Conservation (phyloP, 2,797 vertebrate genomes). For the Cheirogaleus major region DNA sequence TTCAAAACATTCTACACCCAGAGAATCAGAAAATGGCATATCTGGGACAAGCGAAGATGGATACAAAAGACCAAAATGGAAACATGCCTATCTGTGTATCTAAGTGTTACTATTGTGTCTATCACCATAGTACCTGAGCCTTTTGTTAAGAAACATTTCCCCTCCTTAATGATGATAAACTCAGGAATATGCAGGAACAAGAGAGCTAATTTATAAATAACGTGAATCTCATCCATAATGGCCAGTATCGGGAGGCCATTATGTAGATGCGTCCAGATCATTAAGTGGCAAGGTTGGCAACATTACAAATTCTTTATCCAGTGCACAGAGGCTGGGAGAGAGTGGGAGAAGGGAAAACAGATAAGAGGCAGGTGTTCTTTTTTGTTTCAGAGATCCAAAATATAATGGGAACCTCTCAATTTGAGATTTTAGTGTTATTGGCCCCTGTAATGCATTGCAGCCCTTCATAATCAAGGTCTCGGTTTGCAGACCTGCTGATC, state of each 20-base stretch:
- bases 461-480: constrained; percentile 23
- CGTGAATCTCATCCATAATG: constrained; percentile 65
- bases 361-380: constrained; percentile 36
- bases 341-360: background rate
- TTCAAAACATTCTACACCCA: constrained; percentile 70
- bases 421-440: constrained; percentile 25
- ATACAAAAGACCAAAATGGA: constrained; percentile 57
- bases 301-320: constrained; percentile 55
- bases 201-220: constrained; percentile 77
- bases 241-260: constrained; percentile 64
- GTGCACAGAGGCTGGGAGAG: background rate
- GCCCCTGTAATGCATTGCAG: background rate
- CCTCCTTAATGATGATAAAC: constrained; percentile 76
- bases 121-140: constrained; percentile 47
- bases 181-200: constrained; percentile 69
- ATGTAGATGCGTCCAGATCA: constrained; percentile 66
- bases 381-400: background rate
- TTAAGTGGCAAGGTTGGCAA: constrained; percentile 74
- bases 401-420: background rate
- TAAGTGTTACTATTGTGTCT: constrained; percentile 55
- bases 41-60: constrained; percentile 70
- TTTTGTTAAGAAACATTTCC: constrained; percentile 71
- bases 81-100: constrained; percentile 64
- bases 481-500: background rate
- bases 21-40: constrained; percentile 75